Conservation (phyloP, 2,797 vertebrate species). For the Eulemur mongoz region DNA sequence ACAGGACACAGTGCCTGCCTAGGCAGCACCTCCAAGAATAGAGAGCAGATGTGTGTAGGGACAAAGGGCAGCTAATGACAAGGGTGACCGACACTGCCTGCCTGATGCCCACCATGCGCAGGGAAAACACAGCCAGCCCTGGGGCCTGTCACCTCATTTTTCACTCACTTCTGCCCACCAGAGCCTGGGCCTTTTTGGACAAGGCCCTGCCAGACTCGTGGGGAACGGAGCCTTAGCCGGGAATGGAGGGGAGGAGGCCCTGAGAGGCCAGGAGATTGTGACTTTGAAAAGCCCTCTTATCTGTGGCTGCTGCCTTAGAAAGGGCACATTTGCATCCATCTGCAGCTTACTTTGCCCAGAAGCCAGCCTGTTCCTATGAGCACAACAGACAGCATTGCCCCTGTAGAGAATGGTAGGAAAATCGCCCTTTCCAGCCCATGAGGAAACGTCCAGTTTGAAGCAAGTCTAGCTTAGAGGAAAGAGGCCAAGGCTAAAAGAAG, state of each 20-base stretch:
- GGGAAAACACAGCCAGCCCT: background rate
- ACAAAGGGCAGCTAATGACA: background rate
- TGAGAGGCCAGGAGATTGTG: background rate
- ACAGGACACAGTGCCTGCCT: background rate
- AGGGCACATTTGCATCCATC: background rate
- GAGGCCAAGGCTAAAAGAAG: background rate
- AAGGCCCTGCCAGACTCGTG: background rate
- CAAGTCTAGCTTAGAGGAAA: background rate
- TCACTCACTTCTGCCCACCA: background rate
- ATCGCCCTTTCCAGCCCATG: background rate
- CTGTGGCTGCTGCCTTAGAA: background rate
- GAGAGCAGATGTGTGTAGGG: background rate
- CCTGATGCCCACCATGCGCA: background rate
- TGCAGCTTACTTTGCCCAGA: background rate
- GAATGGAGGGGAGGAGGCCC: too few relatives aligned
- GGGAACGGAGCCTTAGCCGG: too few relatives aligned
- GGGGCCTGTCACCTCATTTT: background rate
- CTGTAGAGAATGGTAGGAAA: background rate
- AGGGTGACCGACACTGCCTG: background rate
- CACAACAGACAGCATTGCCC: background rate
- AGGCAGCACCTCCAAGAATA: background rate
- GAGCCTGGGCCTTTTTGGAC: background rate
- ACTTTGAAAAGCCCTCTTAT: background rate
- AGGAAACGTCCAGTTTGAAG: background rate
- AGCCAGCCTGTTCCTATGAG: background rate